Evolutionary conservation across 2,888 invertebrate species (phyloP), one percentile per base, ranked within the genome.

Genomic region (Aphodius granarius): DNA sequence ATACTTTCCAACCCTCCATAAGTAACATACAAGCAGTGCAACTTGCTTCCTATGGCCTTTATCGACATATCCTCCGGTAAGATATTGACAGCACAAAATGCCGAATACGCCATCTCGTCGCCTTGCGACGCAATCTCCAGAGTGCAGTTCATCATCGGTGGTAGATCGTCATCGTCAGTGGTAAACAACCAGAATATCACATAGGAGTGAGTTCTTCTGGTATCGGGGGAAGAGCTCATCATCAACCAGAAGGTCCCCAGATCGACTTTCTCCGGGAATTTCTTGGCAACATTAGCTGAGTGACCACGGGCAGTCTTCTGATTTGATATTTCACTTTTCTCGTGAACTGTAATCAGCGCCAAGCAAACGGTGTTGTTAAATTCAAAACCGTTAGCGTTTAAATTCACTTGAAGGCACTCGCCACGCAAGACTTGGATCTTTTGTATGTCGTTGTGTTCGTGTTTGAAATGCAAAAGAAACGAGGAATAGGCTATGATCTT

Each of bases 171-270:
- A 15, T 75, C 82, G 13, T 81, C 81, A 76, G 85, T 84, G 19
- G 85, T 84, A 76, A 86, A 84, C 74, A 87, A 73, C 86, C 86
- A 87, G 73, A 83, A 82, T 4, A 85, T 68, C 5, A 82, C 82
- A 75, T 83, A 84, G 0, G 85, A 81, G 13, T 80, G 78, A 5
- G 76, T 75, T 66, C 81, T 75, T 63, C 79, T 80, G 43, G 77
- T 78, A 72, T 84, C 82, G 5, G 72, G 63, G 2, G 86, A 85
- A 16, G 84, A 85, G 20, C 82, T 85, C 20, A 82, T 83, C 86
- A 87, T 86, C 43, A 87, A 76, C 86, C 86, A 87, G 77, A 86
- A 86, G 2, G 85, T 85, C 72, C 82, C 83, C 9, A 84, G 70
- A 0, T 85, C 84, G 4, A 84, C 77, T 73, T 81, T 82, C 71